Percentiles rank a stretch among this genome's conserved stretches.
Evolutionary conservation across 2,113 vertebrate species (phyloP).

Genomic region (Corapipo altera): DNA sequence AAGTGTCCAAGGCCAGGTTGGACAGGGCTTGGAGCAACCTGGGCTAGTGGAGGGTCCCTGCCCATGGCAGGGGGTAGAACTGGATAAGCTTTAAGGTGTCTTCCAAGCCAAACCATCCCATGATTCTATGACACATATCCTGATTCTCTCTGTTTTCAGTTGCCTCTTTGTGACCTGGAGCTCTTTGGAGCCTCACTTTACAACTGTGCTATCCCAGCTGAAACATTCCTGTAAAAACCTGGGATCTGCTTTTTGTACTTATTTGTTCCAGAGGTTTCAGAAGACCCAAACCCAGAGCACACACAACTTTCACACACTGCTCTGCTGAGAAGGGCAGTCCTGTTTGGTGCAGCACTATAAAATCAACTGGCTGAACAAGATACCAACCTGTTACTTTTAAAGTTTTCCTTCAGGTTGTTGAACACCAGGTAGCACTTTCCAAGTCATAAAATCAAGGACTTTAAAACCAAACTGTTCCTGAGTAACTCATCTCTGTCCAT

Average conservation of each 20-base stretch:
- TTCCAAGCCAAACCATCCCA: background rate
- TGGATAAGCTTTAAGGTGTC: background rate
- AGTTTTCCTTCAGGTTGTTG: background rate
- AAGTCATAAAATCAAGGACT: background rate
- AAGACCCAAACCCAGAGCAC: background rate
- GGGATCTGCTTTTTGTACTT: background rate
- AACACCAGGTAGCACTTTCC: background rate
- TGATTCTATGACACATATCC: background rate
- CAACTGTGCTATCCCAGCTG: background rate
- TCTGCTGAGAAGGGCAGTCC: background rate
- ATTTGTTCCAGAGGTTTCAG: background rate
- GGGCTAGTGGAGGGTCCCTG: background rate
- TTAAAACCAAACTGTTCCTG: background rate
- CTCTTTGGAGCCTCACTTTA: background rate
- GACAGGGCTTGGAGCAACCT: background rate
- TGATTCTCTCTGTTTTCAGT: background rate
- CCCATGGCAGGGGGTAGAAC: background rate
- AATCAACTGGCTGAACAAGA: background rate
- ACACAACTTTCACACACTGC: rapidly evolving
- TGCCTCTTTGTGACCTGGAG: background rate
- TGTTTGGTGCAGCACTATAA: background rate
- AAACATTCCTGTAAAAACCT: background rate
- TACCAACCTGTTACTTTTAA: background rate
- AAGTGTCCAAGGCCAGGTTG: rapidly evolving
- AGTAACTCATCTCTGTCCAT: background rate